A percentile compares a stretch with the other conserved stretches of the same genome.
These are phyloP conservation scores for Aphodius sticticus DNA, from an alignment of 2,888 invertebrate species.

Conservation along the genomic window DNA sequence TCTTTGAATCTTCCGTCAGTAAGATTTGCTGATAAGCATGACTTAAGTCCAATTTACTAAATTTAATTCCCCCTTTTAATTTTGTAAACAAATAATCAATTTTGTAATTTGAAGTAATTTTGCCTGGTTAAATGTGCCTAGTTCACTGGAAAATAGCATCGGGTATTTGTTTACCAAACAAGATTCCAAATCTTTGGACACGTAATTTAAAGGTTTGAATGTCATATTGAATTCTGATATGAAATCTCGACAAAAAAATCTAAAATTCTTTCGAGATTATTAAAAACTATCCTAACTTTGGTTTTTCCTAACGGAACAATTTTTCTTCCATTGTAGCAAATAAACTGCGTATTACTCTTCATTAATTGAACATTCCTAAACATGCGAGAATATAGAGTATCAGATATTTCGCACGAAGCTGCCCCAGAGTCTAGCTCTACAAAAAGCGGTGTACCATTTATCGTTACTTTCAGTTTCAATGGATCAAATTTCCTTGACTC, in stretches of 20 bases:
- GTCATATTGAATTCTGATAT: slow-evolving; percentile 19
- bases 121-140: slow-evolving; percentile 23
- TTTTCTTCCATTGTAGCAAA: slow-evolving; percentile 16
- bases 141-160: slow-evolving; percentile 17
- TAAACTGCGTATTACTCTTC: neutral
- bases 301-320: slow-evolving; percentile 20
- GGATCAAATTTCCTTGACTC: neutral
- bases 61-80: too few relatives aligned
- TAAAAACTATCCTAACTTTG: slow-evolving; percentile 8
- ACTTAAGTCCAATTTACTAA: neutral
- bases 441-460: too few relatives aligned
- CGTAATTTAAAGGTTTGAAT: slow-evolving; percentile 20
- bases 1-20: slow-evolving; percentile 34
- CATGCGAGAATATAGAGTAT: slow-evolving; percentile 17
- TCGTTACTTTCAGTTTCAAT: too few relatives aligned
- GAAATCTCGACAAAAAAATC: slow-evolving; percentile 25
- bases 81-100: too few relatives aligned
- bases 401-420: slow-evolving; percentile 18
- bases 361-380: slow-evolving; percentile 11
- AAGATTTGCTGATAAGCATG: slow-evolving; percentile 39
- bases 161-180: slow-evolving; percentile 15
- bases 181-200: neutral
- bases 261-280: slow-evolving; percentile 21
- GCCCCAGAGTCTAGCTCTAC: slow-evolving; percentile 19
- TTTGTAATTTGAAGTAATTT: neutral